Evolutionary conservation across 2,113 vertebrate genomes (phyloP).

Genomic region (Picathartes gymnocephalus): DNA sequence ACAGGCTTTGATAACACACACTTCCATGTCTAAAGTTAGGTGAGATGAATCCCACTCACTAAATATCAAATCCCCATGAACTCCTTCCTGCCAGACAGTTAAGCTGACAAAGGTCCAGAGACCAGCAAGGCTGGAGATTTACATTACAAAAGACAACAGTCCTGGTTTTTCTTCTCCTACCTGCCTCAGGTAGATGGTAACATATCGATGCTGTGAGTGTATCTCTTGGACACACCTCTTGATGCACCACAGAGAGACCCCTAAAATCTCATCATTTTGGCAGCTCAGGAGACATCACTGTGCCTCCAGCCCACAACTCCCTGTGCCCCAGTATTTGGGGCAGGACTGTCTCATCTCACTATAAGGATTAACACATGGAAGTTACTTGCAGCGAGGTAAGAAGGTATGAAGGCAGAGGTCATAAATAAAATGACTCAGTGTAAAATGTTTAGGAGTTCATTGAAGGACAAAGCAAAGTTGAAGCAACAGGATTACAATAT

Average conservation of each 20-base stretch:
- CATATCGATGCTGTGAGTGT: neutral
- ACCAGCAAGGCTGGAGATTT: neutral
- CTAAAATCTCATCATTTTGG: neutral
- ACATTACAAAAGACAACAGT: neutral
- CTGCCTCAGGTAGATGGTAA: neutral
- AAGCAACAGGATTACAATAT: neutral
- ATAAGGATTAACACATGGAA: neutral
- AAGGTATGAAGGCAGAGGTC: neutral
- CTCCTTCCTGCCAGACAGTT: neutral
- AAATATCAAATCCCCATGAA: neutral
- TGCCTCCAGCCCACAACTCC: neutral
- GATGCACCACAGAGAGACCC: neutral
- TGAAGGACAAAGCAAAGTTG: neutral
- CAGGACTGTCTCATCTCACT: neutral
- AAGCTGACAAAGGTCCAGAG: neutral
- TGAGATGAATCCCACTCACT: neutral
- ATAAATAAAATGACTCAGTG: neutral
- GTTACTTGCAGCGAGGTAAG: neutral
- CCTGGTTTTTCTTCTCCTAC: neutral
- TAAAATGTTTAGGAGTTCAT: neutral
- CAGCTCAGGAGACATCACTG: neutral
- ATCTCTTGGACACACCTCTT: neutral
- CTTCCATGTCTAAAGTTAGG: neutral
- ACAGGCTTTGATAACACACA: neutral
- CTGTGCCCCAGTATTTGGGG: neutral